A percentile compares a stretch with the other conserved stretches of the same genome.
Conservation (phyloP, 2,888 invertebrate genomes). For the Myopa testacea region DNA sequence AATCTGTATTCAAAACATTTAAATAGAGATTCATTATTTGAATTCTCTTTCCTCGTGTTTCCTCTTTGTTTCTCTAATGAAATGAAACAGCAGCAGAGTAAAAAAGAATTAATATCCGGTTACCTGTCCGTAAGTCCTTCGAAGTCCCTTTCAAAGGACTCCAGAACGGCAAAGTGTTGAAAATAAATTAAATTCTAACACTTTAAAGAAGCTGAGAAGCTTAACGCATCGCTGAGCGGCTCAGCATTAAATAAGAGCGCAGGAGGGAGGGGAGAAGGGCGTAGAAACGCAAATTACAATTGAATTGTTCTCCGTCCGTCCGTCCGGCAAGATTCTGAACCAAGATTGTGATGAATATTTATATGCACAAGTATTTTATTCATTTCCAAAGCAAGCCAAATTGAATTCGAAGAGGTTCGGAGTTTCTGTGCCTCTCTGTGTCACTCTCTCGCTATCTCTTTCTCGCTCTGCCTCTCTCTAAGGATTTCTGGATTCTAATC, state of each 20-base stretch:
- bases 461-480: neutral
- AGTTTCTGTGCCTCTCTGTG: neutral
- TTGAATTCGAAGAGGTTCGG: constrained; percentile 21
- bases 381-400: constrained; percentile 7
- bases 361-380: constrained; percentile 10
- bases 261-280: too few species aligned
- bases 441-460: neutral
- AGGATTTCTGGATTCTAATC: constrained; percentile 28
- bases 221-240: constrained; percentile 5
- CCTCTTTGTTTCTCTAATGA: too few species aligned
- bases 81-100: too few species aligned
- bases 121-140: too few species aligned
- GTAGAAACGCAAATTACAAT: constrained; percentile 8
- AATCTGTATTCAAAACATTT: too few species aligned
- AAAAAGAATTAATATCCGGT: too few species aligned
- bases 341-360: constrained; percentile 22
- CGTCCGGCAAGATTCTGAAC: neutral
- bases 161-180: neutral
- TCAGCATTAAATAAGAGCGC: neutral
- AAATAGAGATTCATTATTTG: too few species aligned
- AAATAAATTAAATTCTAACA: constrained; percentile 6
- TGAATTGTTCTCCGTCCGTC: neutral
- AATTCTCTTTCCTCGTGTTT: too few species aligned
- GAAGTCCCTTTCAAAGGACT: too few species aligned
- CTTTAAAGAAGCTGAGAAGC: constrained; percentile 1